These are phyloP conservation scores for Manacus vitellinus DNA, from an alignment of 2,113 vertebrate genomes.

Conservation along the genomic window DNA sequence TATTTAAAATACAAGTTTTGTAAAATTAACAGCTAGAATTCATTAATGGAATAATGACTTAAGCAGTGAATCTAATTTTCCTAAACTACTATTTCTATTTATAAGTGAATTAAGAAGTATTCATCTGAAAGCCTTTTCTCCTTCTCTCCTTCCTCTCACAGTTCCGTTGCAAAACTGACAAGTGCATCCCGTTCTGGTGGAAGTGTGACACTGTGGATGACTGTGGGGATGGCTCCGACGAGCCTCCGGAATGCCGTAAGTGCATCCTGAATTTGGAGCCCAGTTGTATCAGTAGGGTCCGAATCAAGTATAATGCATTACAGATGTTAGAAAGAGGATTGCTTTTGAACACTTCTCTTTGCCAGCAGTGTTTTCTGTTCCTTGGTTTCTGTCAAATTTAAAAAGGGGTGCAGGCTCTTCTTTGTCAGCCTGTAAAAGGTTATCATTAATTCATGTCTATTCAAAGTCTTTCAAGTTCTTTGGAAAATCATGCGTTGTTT, in stretches of 20 bases:
- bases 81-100: neutral
- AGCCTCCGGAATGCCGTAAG: slow-evolving; percentile 95
- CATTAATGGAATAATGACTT: neutral
- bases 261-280: neutral
- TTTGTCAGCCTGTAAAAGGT: neutral
- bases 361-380: neutral
- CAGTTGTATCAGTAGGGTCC: accelerated
- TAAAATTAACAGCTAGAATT: neutral
- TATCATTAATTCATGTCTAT: neutral
- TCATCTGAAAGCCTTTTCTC: neutral
- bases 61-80: neutral
- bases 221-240: slow-evolving; percentile 96
- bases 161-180: slow-evolving; percentile 97
- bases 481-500: accelerated
- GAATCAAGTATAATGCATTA: neutral
- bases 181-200: slow-evolving; percentile 99
- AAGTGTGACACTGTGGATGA: slow-evolving; percentile 98
- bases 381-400: neutral
- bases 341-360: neutral
- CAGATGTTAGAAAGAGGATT: neutral
- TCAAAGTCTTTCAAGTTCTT: neutral
- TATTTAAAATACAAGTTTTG: neutral
- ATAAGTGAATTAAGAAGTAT: neutral
- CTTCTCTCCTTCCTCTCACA: slow-evolving; percentile 32
- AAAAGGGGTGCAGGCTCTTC: neutral